Evolutionary conservation across 2,888 invertebrate genomes (phyloP).

Genomic region (Volucella zonaria): DNA sequence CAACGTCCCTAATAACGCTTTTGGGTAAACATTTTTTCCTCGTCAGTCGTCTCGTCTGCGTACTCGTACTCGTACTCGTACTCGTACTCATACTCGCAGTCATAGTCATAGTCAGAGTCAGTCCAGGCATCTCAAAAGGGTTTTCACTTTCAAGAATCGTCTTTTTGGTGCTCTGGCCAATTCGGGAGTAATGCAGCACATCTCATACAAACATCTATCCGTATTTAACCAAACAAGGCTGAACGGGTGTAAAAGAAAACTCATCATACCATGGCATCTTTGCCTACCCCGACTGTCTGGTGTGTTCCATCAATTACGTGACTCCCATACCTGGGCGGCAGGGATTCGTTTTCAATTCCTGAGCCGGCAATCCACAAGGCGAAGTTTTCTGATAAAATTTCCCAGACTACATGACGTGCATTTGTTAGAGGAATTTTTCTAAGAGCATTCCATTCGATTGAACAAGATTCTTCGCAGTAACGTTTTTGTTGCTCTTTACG

Average conservation of each 20-base stretch:
- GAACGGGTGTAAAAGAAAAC: conserved; percentile 56
- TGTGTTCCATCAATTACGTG: conserved; percentile 74
- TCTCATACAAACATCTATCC: conserved; percentile 4
- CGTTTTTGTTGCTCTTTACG: conserved; percentile 62
- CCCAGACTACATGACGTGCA: conserved; percentile 74
- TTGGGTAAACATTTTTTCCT: conserved; percentile 62
- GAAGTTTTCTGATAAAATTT: conserved; percentile 73
- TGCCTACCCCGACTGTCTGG: conserved; percentile 50
- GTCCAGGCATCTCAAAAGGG: conserved; percentile 48
- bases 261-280: conserved; percentile 58
- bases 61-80: too few species aligned
- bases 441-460: conserved; percentile 73
- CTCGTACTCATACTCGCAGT: too few species aligned
- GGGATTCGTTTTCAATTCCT: conserved; percentile 74
- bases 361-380: conserved; percentile 67
- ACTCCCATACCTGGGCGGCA: conserved; percentile 73
- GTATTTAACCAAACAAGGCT: conserved; percentile 17
- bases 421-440: conserved; percentile 72
- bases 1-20: conserved; percentile 69
- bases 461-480: conserved; percentile 68
- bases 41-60: not conserved
- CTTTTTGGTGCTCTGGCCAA: conserved; percentile 53
- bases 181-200: conserved; percentile 50
- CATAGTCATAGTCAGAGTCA: not conserved
- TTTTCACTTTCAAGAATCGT: conserved; percentile 70